Conservation (phyloP, 2,888 invertebrate genomes). For the Diarsia brunnea region DNA sequence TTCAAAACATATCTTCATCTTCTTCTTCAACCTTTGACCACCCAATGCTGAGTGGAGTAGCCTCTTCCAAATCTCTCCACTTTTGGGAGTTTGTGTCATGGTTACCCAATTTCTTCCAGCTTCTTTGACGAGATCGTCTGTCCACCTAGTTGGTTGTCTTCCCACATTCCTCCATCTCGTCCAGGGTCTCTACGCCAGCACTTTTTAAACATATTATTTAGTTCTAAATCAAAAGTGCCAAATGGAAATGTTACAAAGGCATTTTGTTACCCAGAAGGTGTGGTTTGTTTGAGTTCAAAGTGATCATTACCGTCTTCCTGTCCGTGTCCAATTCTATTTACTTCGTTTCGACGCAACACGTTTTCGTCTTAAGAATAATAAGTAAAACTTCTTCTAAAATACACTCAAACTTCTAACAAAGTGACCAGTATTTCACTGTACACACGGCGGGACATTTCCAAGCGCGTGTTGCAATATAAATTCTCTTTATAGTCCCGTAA, state of each 20-base stretch:
- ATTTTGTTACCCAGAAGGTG: neutral
- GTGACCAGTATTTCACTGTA: constrained; percentile 4
- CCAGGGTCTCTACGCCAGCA: too few species aligned
- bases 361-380: neutral
- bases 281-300: neutral
- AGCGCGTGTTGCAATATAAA: constrained; percentile 41
- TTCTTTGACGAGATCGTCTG: too few species aligned
- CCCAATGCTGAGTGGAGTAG: too few species aligned
- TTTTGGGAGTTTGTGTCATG: too few species aligned
- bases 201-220: neutral
- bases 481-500: constrained; percentile 50
- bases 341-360: too few species aligned
- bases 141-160: too few species aligned
- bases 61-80: too few species aligned
- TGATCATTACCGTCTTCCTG: too few species aligned
- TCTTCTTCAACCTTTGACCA: too few species aligned
- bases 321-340: too few species aligned
- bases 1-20: neutral
- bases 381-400: constrained; percentile 2
- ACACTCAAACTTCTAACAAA: neutral
- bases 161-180: too few species aligned
- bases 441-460: neutral
- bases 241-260: neutral
- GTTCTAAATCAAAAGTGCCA: neutral
- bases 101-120: too few species aligned